Conservation (phyloP, 2,888 invertebrate genomes). For the Lasius fuliginosus region DNA sequence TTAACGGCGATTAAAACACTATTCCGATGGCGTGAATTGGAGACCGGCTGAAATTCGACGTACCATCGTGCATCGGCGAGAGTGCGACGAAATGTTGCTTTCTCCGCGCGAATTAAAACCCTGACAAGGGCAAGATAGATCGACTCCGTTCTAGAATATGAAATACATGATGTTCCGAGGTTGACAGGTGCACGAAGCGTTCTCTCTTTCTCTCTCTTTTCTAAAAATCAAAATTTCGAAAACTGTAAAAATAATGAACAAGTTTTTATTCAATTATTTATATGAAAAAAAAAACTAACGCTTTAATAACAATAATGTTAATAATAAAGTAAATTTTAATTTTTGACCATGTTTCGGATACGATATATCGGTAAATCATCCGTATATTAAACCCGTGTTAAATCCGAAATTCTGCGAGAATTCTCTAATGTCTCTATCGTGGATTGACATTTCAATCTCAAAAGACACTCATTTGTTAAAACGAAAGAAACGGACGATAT, state of each 20-base stretch:
- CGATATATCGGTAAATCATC: not conserved
- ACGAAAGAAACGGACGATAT: constrained; percentile 36
- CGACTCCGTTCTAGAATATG: not conserved
- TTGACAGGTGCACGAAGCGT: not conserved
- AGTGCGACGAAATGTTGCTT: not conserved
- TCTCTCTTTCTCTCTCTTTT: not conserved
- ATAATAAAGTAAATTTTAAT: not conserved
- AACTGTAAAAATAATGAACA: not conserved
- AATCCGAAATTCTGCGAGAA: constrained; percentile 21
- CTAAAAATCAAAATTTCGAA: not conserved
- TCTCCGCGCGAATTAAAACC: constrained; percentile 14
- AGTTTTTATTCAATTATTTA: constrained; percentile 1
- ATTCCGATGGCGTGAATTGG: not conserved
- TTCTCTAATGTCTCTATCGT: constrained; percentile 21
- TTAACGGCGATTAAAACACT: constrained; percentile 20
- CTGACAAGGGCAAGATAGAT: not conserved
- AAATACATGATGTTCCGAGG: not conserved
- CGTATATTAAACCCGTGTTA: not conserved
- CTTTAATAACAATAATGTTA: not conserved
- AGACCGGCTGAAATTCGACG: not conserved
- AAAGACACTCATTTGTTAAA: constrained; percentile 41
- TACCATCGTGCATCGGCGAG: not conserved
- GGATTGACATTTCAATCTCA: constrained; percentile 7
- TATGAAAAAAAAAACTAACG: not conserved
- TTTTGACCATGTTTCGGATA: not conserved